These are phyloP conservation scores for Silurus asotus DNA, from an alignment of 2,113 vertebrate species.

Conservation along the genomic window DNA sequence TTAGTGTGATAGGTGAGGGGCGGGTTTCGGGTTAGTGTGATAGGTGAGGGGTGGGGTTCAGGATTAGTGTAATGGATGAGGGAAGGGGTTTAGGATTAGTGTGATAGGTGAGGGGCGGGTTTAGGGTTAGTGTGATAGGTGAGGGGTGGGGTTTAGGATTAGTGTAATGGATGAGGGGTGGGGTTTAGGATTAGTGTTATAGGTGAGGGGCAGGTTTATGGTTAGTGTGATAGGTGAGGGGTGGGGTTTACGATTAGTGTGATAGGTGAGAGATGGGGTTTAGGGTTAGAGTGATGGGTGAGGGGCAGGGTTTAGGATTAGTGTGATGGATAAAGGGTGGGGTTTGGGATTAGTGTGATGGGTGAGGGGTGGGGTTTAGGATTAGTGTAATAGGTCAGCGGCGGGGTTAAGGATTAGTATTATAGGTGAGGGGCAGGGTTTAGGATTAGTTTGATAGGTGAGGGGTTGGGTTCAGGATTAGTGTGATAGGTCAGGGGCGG, in stretches of 20 bases:
- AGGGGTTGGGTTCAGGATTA: not conserved
- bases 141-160: too few relatives aligned
- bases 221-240: not conserved
- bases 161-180: too few relatives aligned
- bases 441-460: not conserved
- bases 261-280: not conserved
- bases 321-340: not conserved
- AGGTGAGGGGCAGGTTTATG: not conserved
- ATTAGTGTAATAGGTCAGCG: not conserved
- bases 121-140: not conserved
- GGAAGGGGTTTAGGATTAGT: not conserved
- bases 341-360: not conserved
- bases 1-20: too few relatives aligned
- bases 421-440: not conserved
- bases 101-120: not conserved
- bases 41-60: not conserved
- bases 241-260: not conserved
- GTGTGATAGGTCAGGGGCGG: not conserved
- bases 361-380: not conserved
- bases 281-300: not conserved
- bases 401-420: not conserved
- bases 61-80: too few relatives aligned
- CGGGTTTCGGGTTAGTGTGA: not conserved
- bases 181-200: not conserved
- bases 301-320: not conserved